Evolutionary conservation across 2,113 vertebrate species (phyloP).

Genomic region (Hyla sarda): DNA sequence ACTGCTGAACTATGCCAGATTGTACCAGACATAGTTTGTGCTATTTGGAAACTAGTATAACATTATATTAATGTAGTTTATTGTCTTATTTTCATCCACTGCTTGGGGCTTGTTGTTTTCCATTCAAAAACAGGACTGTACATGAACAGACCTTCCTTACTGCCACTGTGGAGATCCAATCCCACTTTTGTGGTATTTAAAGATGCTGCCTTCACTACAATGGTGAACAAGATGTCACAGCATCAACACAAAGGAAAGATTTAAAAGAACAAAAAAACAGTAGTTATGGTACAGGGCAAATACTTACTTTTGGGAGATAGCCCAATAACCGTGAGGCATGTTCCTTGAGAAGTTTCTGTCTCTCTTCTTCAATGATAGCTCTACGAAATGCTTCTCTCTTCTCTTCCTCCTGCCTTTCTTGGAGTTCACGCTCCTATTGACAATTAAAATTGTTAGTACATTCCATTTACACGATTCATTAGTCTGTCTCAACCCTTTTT

Average conservation of each 20-base stretch:
- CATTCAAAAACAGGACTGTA: too few species aligned
- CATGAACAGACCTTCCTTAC: too few species aligned
- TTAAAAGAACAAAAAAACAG: neutral
- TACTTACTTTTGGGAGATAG: slow-evolving; percentile 87
- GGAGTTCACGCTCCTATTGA: slow-evolving; percentile 79
- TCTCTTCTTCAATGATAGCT: slow-evolving; percentile 90
- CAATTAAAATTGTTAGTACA: neutral
- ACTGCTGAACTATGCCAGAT: too few species aligned
- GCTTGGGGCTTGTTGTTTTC: too few species aligned
- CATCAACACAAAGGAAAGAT: too few species aligned
- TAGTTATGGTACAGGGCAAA: neutral
- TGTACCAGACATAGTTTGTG: neutral
- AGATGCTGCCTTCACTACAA: too few species aligned
- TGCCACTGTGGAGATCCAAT: too few species aligned
- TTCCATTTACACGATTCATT: neutral
- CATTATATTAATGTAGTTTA: neutral
- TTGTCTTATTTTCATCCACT: neutral
- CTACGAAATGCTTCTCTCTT: slow-evolving; percentile 72
- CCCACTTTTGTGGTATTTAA: too few species aligned
- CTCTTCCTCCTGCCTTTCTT: slow-evolving; percentile 78
- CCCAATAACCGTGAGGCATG: slow-evolving; percentile 87
- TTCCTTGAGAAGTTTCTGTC: slow-evolving; percentile 84
- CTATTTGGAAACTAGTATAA: neutral
- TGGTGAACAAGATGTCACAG: too few species aligned
- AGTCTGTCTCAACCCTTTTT: too few species aligned